A percentile compares a stretch with the other conserved stretches of the same genome.
phyloP scores from a whole-genome alignment of 1,140 invertebrate species.

The Listronotus bonariensis region DNA sequence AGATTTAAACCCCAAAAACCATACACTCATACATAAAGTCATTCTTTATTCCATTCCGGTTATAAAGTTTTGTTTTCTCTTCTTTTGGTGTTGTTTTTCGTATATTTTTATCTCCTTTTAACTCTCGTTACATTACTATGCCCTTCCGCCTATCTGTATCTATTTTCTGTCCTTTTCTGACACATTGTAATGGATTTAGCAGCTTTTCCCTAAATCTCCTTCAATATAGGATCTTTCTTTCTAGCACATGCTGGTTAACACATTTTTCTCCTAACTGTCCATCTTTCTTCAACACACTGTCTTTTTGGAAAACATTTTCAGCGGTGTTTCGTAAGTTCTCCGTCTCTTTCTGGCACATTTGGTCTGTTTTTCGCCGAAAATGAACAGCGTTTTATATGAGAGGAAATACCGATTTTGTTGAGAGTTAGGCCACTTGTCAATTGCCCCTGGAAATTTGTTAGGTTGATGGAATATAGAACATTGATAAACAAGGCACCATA shows the following conservation, averaged over 20 bases:
- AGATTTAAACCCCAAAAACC: too few species aligned
- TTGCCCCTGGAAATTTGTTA: conserved; percentile 2
- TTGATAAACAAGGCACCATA: neutral
- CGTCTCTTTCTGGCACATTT: conserved; percentile 20
- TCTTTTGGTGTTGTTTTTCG: too few species aligned
- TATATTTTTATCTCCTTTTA: too few species aligned
- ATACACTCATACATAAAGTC: too few species aligned
- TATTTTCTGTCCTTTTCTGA: neutral
- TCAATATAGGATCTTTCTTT: conserved; percentile 9
- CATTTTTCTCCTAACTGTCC: neutral
- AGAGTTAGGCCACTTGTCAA: conserved; percentile 3
- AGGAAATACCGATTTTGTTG: conserved; percentile 29
- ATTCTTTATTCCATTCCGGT: too few species aligned
- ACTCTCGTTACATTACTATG: neutral
- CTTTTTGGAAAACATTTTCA: conserved; percentile 16
- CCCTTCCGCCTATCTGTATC: conserved; percentile 7
- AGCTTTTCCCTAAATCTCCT: conserved; percentile 5
- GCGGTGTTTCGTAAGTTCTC: conserved; percentile 11
- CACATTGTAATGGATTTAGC: conserved; percentile 5
- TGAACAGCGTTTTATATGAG: conserved; percentile 25
- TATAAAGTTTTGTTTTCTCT: too few species aligned
- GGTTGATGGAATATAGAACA: neutral
- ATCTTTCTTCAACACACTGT: conserved; percentile 13
- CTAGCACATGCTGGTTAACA: conserved; percentile 7
- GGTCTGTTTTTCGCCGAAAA: conserved; percentile 22